These are phyloP conservation scores for Nannobrachium achirus DNA, from an alignment of 2,113 vertebrate species.

Conservation along the genomic window DNA sequence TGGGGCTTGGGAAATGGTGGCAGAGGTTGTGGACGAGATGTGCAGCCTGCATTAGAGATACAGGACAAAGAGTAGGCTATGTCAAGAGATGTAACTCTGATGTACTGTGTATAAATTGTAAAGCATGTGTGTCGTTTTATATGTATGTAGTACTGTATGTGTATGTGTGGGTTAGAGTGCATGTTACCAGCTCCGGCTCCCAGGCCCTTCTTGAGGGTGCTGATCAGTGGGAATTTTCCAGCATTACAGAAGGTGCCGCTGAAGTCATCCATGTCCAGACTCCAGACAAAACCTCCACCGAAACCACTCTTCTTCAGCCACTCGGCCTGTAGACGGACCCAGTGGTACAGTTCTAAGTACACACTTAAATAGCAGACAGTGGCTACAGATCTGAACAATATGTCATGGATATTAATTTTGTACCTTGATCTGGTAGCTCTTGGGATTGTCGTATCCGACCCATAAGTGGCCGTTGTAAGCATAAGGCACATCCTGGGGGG, in stretches of 20 bases:
- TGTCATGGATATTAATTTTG: too few species aligned
- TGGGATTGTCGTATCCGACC: conserved; percentile 77
- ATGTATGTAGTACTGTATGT: too few species aligned
- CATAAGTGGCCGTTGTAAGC: conserved; percentile 74
- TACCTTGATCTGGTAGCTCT: conserved; percentile 74
- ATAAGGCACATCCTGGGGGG: conserved; percentile 69
- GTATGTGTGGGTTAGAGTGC: background rate
- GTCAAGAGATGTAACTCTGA: too few species aligned
- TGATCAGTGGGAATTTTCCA: conserved; percentile 76
- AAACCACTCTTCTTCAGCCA: conserved; percentile 75
- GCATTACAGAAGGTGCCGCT: conserved; percentile 75
- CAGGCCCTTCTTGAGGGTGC: conserved; percentile 67
- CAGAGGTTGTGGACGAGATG: too few species aligned
- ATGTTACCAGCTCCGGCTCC: conserved; percentile 49
- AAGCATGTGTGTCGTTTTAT: background rate
- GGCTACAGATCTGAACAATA: background rate
- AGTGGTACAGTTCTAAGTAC: background rate
- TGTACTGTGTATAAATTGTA: too few species aligned
- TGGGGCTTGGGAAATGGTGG: too few species aligned
- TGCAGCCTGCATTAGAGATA: too few species aligned
- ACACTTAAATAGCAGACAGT: background rate
- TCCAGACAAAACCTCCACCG: conserved; percentile 78
- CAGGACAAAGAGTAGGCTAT: too few species aligned
- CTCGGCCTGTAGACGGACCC: conserved; percentile 34
- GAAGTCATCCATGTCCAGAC: conserved; percentile 76